A percentile compares a stretch with the other conserved stretches of the same genome.
Evolutionary conservation across 2,888 invertebrate genomes (phyloP).

Genomic region (Leptopilina drosophilae): DNA sequence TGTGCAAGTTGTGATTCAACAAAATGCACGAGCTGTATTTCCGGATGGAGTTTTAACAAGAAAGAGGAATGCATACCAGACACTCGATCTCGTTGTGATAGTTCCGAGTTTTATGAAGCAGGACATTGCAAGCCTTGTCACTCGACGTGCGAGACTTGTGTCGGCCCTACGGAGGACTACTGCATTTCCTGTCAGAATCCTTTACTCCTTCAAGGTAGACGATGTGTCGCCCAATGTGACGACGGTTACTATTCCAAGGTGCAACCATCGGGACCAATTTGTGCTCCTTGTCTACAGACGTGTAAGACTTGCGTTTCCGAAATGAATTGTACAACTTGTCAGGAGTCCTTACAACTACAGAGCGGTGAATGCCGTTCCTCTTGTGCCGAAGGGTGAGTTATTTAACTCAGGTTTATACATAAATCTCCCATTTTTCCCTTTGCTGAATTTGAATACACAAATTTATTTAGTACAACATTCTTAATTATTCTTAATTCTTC

Average conservation of each 20-base stretch:
- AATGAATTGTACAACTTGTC: conserved; percentile 88
- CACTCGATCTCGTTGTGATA: conserved; percentile 84
- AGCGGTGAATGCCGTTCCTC: conserved; percentile 89
- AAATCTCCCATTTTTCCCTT: too few relatives aligned
- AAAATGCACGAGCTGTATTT: conserved; percentile 85
- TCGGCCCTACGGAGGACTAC: conserved; percentile 84
- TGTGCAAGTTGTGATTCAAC: conserved; percentile 86
- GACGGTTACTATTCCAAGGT: conserved; percentile 86
- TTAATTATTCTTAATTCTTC: too few relatives aligned
- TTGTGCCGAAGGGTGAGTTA: conserved; percentile 83
- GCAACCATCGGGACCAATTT: conserved; percentile 77
- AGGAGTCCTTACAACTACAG: conserved; percentile 87
- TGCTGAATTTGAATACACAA: too few relatives aligned
- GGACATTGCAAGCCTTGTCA: conserved; percentile 87
- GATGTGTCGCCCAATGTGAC: conserved; percentile 88
- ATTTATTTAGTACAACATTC: too few relatives aligned
- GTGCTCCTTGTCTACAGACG: conserved; percentile 88
- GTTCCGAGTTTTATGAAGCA: conserved; percentile 83
- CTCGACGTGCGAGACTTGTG: conserved; percentile 89
- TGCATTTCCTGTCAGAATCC: conserved; percentile 88
- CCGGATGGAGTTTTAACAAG: conserved; percentile 86
- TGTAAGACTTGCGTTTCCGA: conserved; percentile 88
- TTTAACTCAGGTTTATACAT: too few relatives aligned
- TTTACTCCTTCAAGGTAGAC: conserved; percentile 84
- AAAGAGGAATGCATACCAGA: conserved; percentile 86